Conservation (phyloP, 2,888 invertebrate species). For the Parelbella ahira region DNA sequence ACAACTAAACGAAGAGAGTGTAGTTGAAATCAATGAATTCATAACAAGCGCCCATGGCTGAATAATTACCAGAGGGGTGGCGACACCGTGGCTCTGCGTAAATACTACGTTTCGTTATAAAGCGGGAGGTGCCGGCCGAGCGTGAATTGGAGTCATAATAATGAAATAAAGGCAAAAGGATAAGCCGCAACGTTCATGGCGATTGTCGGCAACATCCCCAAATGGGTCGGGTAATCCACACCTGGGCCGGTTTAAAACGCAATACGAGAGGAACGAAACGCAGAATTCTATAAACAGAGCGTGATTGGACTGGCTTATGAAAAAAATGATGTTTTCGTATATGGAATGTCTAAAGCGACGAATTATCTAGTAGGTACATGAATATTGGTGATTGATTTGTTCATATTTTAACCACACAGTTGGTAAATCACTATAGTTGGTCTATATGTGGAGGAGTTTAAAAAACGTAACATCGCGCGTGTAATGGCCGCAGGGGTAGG, state of each 20-base stretch:
- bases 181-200: constrained; percentile 35
- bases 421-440: too few relatives aligned
- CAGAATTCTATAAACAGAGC: constrained; percentile 12
- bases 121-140: constrained; percentile 41
- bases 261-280: constrained; percentile 14
- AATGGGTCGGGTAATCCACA: constrained; percentile 27
- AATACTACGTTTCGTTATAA: constrained; percentile 37
- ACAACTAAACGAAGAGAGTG: constrained; percentile 14
- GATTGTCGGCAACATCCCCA: constrained; percentile 31
- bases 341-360: too few relatives aligned
- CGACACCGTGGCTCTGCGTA: constrained; percentile 24
- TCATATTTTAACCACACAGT: too few relatives aligned
- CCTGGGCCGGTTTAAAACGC: constrained; percentile 25
- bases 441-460: too few relatives aligned
- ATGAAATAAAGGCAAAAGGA: constrained; percentile 50
- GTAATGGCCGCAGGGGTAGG: too few relatives aligned
- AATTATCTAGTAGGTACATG: too few relatives aligned
- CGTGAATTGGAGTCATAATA: constrained; percentile 46
- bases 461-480: too few relatives aligned
- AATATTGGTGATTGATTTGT: too few relatives aligned
- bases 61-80: constrained; percentile 24
- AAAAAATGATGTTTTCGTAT: too few relatives aligned
- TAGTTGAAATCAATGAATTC: constrained; percentile 23
- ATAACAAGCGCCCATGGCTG: constrained; percentile 19
- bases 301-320: constrained; percentile 14